Percentiles rank a stretch among this genome's conserved stretches.
These are phyloP conservation scores for Darevskia mixta DNA, from an alignment of 2,797 vertebrate genomes.

Conservation along the genomic window DNA sequence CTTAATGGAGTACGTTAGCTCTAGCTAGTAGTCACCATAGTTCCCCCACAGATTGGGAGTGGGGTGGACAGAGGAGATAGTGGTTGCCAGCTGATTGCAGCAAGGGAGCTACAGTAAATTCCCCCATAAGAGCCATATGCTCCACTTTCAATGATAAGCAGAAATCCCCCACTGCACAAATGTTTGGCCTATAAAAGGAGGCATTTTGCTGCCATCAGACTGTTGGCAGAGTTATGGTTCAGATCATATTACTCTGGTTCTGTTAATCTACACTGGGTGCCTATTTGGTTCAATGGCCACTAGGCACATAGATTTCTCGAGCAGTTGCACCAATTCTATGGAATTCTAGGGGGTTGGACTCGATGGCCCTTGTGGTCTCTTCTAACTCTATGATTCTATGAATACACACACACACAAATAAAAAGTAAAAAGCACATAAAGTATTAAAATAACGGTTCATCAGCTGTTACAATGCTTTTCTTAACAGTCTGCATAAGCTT, in stretches of 20 bases:
- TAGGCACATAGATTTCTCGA: not conserved
- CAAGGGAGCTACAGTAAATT: not conserved
- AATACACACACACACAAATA: too few species aligned
- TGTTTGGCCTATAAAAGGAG: not conserved
- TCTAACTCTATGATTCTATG: too few species aligned
- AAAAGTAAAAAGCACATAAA: too few species aligned
- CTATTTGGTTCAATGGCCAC: not conserved
- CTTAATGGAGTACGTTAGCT: too few species aligned
- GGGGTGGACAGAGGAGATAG: not conserved
- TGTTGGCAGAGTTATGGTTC: not conserved
- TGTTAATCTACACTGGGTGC: not conserved
- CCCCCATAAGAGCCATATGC: not conserved
- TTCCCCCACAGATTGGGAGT: too few species aligned
- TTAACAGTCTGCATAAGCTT: too few species aligned
- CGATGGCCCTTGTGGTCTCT: too few species aligned
- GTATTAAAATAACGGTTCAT: too few species aligned
- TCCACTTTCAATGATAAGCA: too few species aligned
- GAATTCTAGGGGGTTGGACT: too few species aligned
- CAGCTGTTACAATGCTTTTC: too few species aligned
- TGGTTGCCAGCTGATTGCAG: not conserved
- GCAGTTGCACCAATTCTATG: not conserved
- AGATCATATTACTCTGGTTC: not conserved
- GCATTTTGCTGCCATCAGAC: not conserved
- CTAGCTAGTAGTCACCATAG: not conserved
- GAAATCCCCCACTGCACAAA: not conserved